These are phyloP conservation scores for Gryllus longicercus DNA, from an alignment of 2,888 invertebrate species.

Conservation along the genomic window DNA sequence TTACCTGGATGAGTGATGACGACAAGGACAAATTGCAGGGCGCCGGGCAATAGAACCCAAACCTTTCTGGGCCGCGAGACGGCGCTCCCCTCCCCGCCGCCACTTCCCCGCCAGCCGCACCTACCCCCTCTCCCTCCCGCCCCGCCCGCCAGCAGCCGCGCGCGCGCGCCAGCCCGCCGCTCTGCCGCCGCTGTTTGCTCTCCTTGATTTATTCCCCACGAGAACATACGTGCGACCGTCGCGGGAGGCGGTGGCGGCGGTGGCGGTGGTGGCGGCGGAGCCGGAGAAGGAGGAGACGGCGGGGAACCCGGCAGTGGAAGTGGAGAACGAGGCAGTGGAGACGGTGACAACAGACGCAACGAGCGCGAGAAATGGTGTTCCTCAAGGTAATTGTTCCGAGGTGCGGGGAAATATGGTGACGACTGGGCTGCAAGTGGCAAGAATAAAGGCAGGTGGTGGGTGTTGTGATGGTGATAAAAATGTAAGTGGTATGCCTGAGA, in stretches of 20 bases:
- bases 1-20: constrained; percentile 17
- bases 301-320: too few relatives aligned
- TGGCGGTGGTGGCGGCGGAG: neutral
- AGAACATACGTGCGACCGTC: neutral
- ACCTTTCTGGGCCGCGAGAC: constrained; percentile 1
- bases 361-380: too few relatives aligned
- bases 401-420: too few relatives aligned
- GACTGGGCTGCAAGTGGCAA: too few relatives aligned
- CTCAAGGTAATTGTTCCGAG: too few relatives aligned
- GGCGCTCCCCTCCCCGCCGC: neutral
- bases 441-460: too few relatives aligned
- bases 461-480: too few relatives aligned
- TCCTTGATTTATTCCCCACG: neutral
- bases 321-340: too few relatives aligned
- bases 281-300: too few relatives aligned
- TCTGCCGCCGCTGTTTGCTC: neutral
- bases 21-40: constrained; percentile 17
- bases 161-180: neutral
- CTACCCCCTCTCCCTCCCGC: neutral
- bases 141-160: neutral
- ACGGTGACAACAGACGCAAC: too few relatives aligned
- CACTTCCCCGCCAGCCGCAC: neutral
- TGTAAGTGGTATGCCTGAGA: too few relatives aligned
- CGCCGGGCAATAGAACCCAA: constrained; percentile 10
- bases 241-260: neutral